A percentile compares a stretch with the other conserved stretches of the same genome.
These are phyloP conservation scores for Moxostoma hubbsi DNA, from an alignment of 2,797 vertebrate genomes.

Conservation along the genomic window DNA sequence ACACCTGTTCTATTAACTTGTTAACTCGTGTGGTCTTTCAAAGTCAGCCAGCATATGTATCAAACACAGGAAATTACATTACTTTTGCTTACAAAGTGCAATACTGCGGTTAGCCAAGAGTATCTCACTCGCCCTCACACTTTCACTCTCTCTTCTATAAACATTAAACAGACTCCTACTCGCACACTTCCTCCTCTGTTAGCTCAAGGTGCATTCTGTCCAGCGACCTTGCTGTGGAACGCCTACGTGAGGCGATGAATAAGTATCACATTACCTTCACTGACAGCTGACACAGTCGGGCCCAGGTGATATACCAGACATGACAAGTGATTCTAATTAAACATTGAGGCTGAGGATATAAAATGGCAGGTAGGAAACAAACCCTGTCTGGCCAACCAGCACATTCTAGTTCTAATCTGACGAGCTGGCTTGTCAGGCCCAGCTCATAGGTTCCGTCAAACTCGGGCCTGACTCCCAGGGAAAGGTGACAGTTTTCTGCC, in stretches of 20 bases:
- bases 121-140: slow-evolving; percentile 2
- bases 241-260: slow-evolving; percentile 78
- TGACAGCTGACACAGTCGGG: slow-evolving; percentile 85
- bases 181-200: slow-evolving; percentile 66
- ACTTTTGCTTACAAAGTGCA: slow-evolving; percentile 21
- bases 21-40: background rate
- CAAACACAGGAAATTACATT: slow-evolving; percentile 29
- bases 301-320: slow-evolving; percentile 86
- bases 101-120: slow-evolving; percentile 14
- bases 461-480: slow-evolving; percentile 68
- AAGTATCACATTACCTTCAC: slow-evolving; percentile 85
- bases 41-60: background rate
- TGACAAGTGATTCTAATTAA: slow-evolving; percentile 88
- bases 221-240: slow-evolving; percentile 82
- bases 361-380: slow-evolving; percentile 84
- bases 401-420: slow-evolving; percentile 73
- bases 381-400: slow-evolving; percentile 75
- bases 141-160: slow-evolving; percentile 18
- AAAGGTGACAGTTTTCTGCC: slow-evolving; percentile 81
- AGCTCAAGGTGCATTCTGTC: slow-evolving; percentile 78
- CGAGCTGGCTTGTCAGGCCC: slow-evolving; percentile 76
- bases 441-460: slow-evolving; percentile 77
- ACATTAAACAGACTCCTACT: slow-evolving; percentile 37
- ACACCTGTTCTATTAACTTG: background rate
- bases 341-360: slow-evolving; percentile 82